phyloP scores from a whole-genome alignment of 2,797 vertebrate species.

The Takifugu ocellatus region DNA sequence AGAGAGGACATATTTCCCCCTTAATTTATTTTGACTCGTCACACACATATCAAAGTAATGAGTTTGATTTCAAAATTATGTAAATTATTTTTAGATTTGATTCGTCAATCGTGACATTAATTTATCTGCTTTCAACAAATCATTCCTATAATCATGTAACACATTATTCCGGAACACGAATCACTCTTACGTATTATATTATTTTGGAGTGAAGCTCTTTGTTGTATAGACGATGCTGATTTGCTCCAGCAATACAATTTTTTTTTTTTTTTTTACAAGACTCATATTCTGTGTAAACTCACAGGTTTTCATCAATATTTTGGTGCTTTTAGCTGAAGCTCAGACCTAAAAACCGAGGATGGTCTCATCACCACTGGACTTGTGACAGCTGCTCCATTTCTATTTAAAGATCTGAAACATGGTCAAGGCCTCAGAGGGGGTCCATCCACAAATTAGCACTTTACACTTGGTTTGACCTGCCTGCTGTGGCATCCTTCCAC shows the following conservation, averaged over 20 bases:
- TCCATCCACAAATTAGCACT: conserved; percentile 14
- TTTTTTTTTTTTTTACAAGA: neutral
- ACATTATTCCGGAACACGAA: neutral
- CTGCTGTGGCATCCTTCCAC: conserved; percentile 21
- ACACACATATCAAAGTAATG: conserved; percentile 9
- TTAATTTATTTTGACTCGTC: conserved; percentile 16
- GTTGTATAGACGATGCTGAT: neutral
- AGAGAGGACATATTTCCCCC: neutral
- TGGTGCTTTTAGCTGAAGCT: conserved; percentile 17
- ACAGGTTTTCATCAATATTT: neutral
- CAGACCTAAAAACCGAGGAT: neutral
- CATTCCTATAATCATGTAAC: neutral
- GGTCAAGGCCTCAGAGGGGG: conserved; percentile 13
- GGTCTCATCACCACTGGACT: neutral
- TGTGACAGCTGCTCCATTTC: neutral
- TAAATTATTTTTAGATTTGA: neutral
- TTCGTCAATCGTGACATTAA: neutral
- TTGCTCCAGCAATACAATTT: conserved; percentile 1
- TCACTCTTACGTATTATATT: neutral
- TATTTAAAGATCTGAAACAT: neutral
- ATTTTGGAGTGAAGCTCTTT: conserved; percentile 13
- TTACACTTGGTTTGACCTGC: conserved; percentile 31
- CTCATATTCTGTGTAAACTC: neutral
- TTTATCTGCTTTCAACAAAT: conserved; percentile 1
- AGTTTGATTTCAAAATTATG: conserved; percentile 21